Evolutionary conservation across 2,888 invertebrate genomes (phyloP).

Genomic region (Pseudococcus longispinus): DNA sequence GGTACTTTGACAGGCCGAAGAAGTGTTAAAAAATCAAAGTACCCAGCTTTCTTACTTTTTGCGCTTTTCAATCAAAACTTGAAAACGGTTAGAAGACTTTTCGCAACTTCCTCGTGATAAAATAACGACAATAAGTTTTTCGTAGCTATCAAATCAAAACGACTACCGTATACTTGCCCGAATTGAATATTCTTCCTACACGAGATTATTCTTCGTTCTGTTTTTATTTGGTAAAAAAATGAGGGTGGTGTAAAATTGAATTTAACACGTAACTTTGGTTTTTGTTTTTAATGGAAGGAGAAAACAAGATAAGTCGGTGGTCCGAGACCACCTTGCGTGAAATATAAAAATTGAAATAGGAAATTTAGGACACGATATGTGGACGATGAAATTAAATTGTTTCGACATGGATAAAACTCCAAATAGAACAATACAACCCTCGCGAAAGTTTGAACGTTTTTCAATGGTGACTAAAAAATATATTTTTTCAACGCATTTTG

Average conservation of each 20-base stretch:
- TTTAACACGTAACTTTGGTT: slow-evolving; percentile 34
- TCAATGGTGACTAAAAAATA: slow-evolving; percentile 15
- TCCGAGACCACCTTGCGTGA: slow-evolving; percentile 52
- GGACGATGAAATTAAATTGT: slow-evolving; percentile 54
- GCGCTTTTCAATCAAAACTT: too few relatives aligned
- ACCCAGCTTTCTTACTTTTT: too few relatives aligned
- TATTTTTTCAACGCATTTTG: neutral
- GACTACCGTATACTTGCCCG: neutral
- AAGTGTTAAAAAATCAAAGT: too few relatives aligned
- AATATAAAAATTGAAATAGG: slow-evolving; percentile 56
- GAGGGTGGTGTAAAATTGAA: slow-evolving; percentile 26
- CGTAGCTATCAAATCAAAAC: neutral
- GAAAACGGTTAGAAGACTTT: too few relatives aligned
- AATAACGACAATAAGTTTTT: neutral
- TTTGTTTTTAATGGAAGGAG: neutral
- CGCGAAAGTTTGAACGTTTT: slow-evolving; percentile 26
- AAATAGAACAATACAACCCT: slow-evolving; percentile 53
- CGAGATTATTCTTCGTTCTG: neutral
- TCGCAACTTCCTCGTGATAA: neutral
- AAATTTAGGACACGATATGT: slow-evolving; percentile 56
- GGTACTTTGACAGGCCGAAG: neutral
- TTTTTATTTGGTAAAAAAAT: slow-evolving; percentile 1
- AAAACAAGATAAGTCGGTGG: slow-evolving; percentile 17
- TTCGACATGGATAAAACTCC: slow-evolving; percentile 51
- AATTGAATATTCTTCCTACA: neutral